These are phyloP conservation scores for Cynocephalus volans DNA, from an alignment of 2,113 vertebrate species.

Conservation along the genomic window DNA sequence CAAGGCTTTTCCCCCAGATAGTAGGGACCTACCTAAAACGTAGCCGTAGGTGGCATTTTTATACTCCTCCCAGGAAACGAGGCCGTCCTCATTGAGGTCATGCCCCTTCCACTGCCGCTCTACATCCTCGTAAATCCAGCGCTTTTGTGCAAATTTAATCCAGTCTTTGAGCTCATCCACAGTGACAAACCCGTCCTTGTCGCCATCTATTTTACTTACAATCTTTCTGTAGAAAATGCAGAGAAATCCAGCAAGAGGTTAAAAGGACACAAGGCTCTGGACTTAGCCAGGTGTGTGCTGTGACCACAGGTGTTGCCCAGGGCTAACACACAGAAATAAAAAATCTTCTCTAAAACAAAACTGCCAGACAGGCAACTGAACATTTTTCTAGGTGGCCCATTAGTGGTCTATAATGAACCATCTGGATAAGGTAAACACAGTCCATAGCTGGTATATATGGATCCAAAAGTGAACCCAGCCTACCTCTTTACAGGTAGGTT, in stretches of 20 bases:
- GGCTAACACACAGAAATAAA: constrained; percentile 39
- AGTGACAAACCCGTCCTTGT: constrained; percentile 96
- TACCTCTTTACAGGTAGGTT: not conserved
- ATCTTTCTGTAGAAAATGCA: constrained; percentile 93
- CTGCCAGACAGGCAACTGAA: not conserved
- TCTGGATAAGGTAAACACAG: not conserved
- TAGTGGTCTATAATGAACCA: not conserved
- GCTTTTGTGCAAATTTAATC: constrained; percentile 98
- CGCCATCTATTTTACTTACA: constrained; percentile 96
- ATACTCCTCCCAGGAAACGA: constrained; percentile 98
- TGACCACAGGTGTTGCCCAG: not conserved
- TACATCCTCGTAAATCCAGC: constrained; percentile 98
- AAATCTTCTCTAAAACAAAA: constrained; percentile 52
- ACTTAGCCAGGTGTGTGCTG: constrained; percentile 69
- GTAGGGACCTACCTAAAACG: constrained; percentile 92
- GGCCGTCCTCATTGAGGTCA: constrained; percentile 95
- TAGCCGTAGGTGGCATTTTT: constrained; percentile 99
- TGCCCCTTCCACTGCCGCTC: constrained; percentile 98
- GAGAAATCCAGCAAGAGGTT: constrained; percentile 85
- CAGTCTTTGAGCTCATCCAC: constrained; percentile 96
- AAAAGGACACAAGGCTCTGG: constrained; percentile 71
- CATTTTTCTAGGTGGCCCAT: not conserved
- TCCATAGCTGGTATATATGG: not conserved
- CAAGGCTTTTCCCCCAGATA: constrained; percentile 57
- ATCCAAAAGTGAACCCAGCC: not conserved